Base-by-base conservation (phyloP, 2,797 vertebrate species). In the Helicolenus hilgendorfi region DNA sequence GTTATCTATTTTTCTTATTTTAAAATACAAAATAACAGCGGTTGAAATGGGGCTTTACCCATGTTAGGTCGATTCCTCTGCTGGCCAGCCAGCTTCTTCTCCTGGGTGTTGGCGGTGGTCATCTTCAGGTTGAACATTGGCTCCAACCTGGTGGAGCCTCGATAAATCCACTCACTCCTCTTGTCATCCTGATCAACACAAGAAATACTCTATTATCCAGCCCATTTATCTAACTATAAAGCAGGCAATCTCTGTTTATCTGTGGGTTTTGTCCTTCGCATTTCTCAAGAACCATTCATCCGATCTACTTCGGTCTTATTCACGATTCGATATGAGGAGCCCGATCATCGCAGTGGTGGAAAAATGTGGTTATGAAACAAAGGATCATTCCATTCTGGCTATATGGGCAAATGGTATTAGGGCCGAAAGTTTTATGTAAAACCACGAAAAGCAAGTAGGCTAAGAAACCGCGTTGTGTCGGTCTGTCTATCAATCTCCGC, bases 41-140 rank as follows among this genome's bases (percentile, higher is more conserved):
- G 14, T 26, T 11, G 1, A 45, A 75, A 59, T 29, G 8, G 5
- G 14, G 0, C 4, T 65, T 36, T 95, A 99, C 99, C 99, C 81
- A 99, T 98, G 7, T 98, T 99, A 14, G 99, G 99, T 5, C 99
- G 97, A 3, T 98, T 98, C 88, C 99, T 97, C 70, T 98, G 97
- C 70, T 98, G 98, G 1, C 98, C 99, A 0, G 98, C 98, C 62
- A 98, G 97, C 83, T 99, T 99, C 96, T 99, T 99, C 56, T 99
- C 99, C 60, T 98, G 97, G 4, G 97, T 96, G 93, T 97, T 98
- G 49, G 99, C 99, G 0, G 98, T 98, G 76, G 98, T 98, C 41
- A 99, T 97, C 96, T 99, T 99, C 97, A 99, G 98, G 95, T 99
- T 99, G 95, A 99, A 99, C 99, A 99, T 99, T 22, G 99, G 99